Percentiles rank a stretch among this genome's conserved stretches.
Evolutionary conservation across 2,113 vertebrate species (phyloP).

Genomic region (Rhinopomastus cyanomelas): DNA sequence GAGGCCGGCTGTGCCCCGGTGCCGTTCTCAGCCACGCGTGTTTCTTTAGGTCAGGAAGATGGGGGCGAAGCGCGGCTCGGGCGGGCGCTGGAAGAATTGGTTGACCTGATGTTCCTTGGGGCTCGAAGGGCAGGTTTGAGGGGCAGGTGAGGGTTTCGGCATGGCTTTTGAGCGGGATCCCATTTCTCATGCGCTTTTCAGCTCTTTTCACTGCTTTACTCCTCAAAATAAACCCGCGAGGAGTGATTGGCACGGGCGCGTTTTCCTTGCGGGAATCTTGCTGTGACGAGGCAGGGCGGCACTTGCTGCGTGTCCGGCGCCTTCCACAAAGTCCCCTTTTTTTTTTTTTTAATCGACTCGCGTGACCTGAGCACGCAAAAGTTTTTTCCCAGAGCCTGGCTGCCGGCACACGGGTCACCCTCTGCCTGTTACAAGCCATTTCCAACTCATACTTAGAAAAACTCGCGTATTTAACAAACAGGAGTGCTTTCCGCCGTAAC

Average conservation of each 20-base stretch:
- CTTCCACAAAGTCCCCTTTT: background rate
- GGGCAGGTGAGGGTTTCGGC: background rate
- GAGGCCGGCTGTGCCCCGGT: background rate
- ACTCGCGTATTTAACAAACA: background rate
- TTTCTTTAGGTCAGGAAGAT: background rate
- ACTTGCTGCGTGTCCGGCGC: background rate
- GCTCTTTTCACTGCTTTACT: background rate
- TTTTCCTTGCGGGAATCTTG: background rate
- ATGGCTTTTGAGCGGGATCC: background rate
- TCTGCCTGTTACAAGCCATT: background rate
- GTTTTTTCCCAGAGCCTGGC: background rate
- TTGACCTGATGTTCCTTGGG: background rate
- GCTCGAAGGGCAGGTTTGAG: background rate
- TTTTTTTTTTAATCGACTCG: background rate
- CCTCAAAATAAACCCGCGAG: background rate
- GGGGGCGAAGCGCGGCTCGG: background rate
- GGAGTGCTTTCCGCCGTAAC: background rate
- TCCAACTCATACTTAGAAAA: background rate
- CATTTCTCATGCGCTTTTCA: fast-evolving
- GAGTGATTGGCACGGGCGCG: fast-evolving
- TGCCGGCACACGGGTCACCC: background rate
- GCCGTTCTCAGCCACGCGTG: background rate
- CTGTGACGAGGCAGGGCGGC: background rate
- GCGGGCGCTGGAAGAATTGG: background rate
- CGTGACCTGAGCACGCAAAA: background rate